phyloP scores from a whole-genome alignment of 1,140 invertebrate species.

The Drosophila santomea region DNA sequence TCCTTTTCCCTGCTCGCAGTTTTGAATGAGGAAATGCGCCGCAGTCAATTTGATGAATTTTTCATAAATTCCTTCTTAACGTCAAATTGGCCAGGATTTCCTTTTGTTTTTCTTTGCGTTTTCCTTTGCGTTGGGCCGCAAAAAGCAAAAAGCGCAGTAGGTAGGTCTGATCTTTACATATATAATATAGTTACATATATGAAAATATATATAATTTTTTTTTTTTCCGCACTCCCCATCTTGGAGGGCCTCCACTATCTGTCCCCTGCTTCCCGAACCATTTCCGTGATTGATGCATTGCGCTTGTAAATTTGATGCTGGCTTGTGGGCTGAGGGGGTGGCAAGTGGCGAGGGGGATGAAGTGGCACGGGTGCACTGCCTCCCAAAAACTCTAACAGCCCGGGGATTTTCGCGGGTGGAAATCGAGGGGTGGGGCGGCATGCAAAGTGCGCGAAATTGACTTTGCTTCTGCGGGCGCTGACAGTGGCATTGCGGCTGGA shows the following conservation, averaged over 20 bases:
- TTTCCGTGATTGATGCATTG: constrained; percentile 76
- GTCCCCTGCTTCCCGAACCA: neutral
- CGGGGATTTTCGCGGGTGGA: constrained; percentile 16
- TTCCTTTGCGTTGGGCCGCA: constrained; percentile 35
- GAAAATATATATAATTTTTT: neutral
- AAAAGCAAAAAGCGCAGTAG: constrained; percentile 69
- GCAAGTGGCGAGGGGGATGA: too few relatives aligned
- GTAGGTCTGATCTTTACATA: neutral
- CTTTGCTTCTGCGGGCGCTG: constrained; percentile 80
- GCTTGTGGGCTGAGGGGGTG: constrained; percentile 3
- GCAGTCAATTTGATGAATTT: constrained; percentile 79
- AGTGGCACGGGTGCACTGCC: constrained; percentile 4
- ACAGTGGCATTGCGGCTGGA: constrained; percentile 65
- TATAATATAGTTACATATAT: neutral
- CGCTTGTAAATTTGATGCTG: constrained; percentile 80
- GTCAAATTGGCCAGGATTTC: constrained; percentile 68
- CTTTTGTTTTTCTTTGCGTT: constrained; percentile 33
- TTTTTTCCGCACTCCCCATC: neutral
- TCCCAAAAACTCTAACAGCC: constrained; percentile 52
- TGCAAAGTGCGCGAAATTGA: constrained; percentile 82
- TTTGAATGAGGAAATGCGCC: constrained; percentile 64
- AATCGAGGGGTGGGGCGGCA: constrained; percentile 24
- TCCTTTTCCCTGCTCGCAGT: constrained; percentile 5
- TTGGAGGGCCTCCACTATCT: neutral
- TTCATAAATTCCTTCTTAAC: constrained; percentile 80